These are phyloP conservation scores for Andinoacara biseriatus DNA, from an alignment of 2,113 vertebrate genomes.

Conservation along the genomic window DNA sequence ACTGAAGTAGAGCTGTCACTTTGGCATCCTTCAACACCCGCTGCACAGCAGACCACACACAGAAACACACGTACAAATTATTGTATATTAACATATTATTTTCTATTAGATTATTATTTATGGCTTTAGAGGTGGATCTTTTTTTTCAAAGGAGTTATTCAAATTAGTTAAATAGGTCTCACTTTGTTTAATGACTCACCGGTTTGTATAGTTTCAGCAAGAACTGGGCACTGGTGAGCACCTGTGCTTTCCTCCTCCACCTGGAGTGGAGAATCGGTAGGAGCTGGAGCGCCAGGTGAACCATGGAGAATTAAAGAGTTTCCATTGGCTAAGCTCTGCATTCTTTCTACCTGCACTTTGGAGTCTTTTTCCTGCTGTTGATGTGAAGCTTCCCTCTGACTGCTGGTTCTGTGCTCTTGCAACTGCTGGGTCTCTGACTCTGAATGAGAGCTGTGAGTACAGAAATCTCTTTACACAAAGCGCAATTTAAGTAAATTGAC, in stretches of 20 bases:
- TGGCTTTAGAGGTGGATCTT: not conserved
- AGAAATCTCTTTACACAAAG: not conserved
- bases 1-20: constrained; percentile 65
- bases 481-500: not conserved
- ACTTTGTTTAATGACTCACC: constrained; percentile 13
- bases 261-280: constrained; percentile 36
- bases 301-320: not conserved
- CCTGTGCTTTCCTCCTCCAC: constrained; percentile 76
- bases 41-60: not conserved
- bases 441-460: constrained; percentile 75
- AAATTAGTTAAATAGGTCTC: not conserved
- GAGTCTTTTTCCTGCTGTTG: constrained; percentile 78
- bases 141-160: not conserved
- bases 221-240: not conserved
- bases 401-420: constrained; percentile 83
- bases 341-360: constrained; percentile 1
- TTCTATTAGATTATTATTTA: not conserved
- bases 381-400: constrained; percentile 86
- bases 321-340: constrained; percentile 24
- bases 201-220: constrained; percentile 4
- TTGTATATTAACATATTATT: not conserved
- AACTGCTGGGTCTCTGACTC: constrained; percentile 76
- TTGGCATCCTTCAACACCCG: constrained; percentile 73
- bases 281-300: constrained; percentile 2
- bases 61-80: too few relatives aligned